A percentile compares a stretch with the other conserved stretches of the same genome.
These are phyloP conservation scores for Ornithoptera alexandrae DNA, from an alignment of 2,888 invertebrate species.

Conservation along the genomic window DNA sequence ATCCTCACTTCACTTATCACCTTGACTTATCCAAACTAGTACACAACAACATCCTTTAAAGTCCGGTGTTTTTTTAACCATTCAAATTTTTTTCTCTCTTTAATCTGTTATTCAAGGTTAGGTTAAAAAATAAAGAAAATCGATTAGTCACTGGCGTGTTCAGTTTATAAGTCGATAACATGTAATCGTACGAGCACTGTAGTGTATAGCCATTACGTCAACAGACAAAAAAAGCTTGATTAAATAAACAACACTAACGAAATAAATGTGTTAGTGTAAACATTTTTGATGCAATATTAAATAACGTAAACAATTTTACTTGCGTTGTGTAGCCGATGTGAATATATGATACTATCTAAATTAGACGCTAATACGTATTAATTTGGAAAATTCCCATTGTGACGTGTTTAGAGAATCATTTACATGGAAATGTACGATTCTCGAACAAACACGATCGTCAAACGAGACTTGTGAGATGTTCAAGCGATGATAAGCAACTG, in stretches of 20 bases:
- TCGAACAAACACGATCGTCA: background rate
- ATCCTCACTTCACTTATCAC: slow-evolving; percentile 27
- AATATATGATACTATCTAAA: slow-evolving; percentile 1
- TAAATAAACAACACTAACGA: background rate
- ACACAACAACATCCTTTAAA: background rate
- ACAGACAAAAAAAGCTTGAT: too few species aligned
- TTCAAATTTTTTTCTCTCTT: background rate
- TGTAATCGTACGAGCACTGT: background rate
- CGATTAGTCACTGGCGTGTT: background rate
- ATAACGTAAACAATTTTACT: background rate
- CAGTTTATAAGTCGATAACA: background rate
- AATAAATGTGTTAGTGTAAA: background rate
- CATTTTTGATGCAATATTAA: background rate
- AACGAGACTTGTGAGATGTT: too few species aligned
- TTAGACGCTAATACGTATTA: slow-evolving; percentile 6
- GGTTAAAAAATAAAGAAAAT: background rate
- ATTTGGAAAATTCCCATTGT: slow-evolving; percentile 27
- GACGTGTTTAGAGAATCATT: slow-evolving; percentile 11
- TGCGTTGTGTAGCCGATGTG: background rate
- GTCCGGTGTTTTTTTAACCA: background rate
- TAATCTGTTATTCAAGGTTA: background rate
- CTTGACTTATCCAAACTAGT: slow-evolving; percentile 5
- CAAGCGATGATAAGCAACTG: too few species aligned
- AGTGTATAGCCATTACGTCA: too few species aligned
- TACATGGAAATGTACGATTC: slow-evolving; percentile 4